phyloP scores from a whole-genome alignment of 2,113 vertebrate species.

The Ahaetulla prasina region DNA sequence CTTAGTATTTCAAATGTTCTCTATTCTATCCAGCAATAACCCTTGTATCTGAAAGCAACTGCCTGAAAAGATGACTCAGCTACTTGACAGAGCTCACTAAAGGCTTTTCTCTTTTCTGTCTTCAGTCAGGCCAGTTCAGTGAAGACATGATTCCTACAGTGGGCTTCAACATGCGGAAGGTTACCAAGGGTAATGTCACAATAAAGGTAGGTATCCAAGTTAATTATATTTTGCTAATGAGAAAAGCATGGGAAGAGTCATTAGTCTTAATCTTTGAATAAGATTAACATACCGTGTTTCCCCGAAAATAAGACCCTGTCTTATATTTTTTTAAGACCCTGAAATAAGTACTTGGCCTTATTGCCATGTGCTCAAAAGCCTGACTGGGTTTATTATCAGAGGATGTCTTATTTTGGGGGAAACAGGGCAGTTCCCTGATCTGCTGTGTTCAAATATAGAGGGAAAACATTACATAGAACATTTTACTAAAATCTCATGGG shows the following conservation, averaged over 20 bases:
- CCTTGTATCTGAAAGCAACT: background rate
- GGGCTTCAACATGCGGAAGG: slow-evolving; percentile 86
- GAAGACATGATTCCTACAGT: slow-evolving; percentile 87
- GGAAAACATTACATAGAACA: background rate
- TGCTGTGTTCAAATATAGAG: background rate
- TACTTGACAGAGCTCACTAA: background rate
- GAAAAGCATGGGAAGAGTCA: background rate
- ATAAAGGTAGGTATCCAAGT: slow-evolving; percentile 74
- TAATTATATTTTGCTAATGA: background rate
- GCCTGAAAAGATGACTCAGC: background rate
- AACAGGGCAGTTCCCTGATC: background rate
- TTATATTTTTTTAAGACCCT: too few species aligned
- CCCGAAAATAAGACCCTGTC: too few species aligned
- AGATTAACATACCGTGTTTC: background rate
- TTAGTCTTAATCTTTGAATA: background rate
- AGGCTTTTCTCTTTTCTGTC: slow-evolving; percentile 1
- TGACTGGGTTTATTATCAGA: too few species aligned
- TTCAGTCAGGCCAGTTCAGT: slow-evolving; percentile 82
- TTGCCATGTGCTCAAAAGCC: too few species aligned
- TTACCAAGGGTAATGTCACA: slow-evolving; percentile 83
- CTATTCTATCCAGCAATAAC: background rate
- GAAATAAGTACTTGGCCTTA: too few species aligned
- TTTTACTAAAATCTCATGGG: background rate
- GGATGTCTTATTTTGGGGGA: too few species aligned
- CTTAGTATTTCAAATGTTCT: background rate